phyloP scores from a whole-genome alignment of 2,113 vertebrate genomes.

The Muntiacus muntjak region DNA sequence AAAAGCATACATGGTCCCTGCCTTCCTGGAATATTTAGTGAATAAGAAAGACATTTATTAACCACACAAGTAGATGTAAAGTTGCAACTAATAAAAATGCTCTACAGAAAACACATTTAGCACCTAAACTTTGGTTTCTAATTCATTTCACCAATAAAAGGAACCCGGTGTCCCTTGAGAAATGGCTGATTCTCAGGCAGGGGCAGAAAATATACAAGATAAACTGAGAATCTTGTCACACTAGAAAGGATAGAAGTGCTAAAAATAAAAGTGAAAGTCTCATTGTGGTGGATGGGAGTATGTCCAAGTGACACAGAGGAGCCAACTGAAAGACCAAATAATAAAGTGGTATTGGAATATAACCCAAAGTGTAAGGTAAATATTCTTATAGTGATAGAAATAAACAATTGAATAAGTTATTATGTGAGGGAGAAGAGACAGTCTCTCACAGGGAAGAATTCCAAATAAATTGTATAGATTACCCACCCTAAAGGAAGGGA shows the following conservation, averaged over 20 bases:
- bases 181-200: background rate
- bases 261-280: background rate
- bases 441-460: background rate
- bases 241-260: background rate
- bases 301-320: background rate
- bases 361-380: background rate
- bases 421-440: background rate
- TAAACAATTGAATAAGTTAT: background rate
- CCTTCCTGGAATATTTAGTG: background rate
- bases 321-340: background rate
- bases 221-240: background rate
- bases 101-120: background rate
- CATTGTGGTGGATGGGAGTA: background rate
- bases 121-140: background rate
- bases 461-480: background rate
- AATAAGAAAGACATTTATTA: constrained; percentile 2
- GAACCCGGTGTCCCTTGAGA: background rate
- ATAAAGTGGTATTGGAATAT: background rate
- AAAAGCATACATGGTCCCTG: background rate
- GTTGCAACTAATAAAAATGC: background rate
- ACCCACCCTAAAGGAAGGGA: background rate
- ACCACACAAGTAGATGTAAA: background rate
- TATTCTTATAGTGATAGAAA: background rate
- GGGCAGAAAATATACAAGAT: background rate
- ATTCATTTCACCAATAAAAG: background rate